Percentiles rank a stretch among this genome's conserved stretches.
phyloP scores from a whole-genome alignment of 2,113 vertebrate species.

The Gallinago media region DNA sequence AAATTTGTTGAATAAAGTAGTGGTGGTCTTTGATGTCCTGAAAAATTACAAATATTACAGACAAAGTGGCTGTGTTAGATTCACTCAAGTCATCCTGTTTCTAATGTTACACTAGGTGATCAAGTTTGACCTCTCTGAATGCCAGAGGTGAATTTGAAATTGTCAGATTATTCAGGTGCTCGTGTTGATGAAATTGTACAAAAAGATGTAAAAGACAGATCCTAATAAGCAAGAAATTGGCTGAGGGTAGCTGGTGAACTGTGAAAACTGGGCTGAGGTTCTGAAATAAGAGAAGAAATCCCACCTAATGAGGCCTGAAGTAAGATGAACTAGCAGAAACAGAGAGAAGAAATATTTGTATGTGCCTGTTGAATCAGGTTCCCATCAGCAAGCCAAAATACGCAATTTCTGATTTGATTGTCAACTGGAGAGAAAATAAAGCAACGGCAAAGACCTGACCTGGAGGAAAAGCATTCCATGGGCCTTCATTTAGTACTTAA shows the following conservation, averaged over 20 bases:
- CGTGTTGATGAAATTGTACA: not conserved
- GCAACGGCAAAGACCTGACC: not conserved
- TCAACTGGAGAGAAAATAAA: not conserved
- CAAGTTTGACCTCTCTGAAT: not conserved
- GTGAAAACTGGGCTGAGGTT: not conserved
- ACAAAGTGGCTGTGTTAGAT: not conserved
- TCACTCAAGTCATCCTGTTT: not conserved
- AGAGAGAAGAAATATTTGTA: fast-evolving
- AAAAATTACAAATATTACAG: not conserved
- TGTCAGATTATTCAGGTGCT: not conserved
- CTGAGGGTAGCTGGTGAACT: not conserved
- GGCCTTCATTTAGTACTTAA: not conserved
- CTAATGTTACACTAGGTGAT: not conserved
- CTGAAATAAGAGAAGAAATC: not conserved
- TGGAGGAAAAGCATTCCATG: not conserved
- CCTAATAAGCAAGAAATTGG: not conserved
- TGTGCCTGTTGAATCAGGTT: not conserved
- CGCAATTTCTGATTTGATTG: not conserved
- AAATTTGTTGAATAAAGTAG: not conserved
- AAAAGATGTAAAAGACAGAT: not conserved
- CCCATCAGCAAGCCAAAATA: not conserved
- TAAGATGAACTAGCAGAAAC: not conserved
- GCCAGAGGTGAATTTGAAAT: not conserved
- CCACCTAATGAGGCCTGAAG: not conserved
- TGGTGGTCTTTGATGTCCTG: not conserved